phyloP scores from a whole-genome alignment of 2,888 invertebrate species.

The Cynaeus angustus region DNA sequence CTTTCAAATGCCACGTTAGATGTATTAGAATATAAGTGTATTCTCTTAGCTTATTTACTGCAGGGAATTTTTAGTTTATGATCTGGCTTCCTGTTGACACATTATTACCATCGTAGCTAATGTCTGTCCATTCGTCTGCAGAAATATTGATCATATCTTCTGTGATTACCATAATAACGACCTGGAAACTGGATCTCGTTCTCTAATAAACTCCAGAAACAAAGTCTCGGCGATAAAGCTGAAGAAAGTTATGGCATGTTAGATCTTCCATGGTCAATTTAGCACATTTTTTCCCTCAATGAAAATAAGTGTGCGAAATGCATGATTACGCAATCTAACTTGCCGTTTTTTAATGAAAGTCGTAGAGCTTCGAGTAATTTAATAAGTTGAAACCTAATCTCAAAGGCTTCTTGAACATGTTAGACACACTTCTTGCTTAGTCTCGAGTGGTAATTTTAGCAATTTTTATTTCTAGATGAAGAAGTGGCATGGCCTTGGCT shows the following conservation, averaged over 20 bases:
- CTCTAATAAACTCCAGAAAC: constrained; percentile 24
- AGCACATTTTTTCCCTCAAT: constrained; percentile 10
- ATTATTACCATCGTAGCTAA: not conserved
- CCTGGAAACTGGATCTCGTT: constrained; percentile 34
- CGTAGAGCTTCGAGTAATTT: constrained; percentile 46
- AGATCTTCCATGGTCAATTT: constrained; percentile 34
- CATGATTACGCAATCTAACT: constrained; percentile 25
- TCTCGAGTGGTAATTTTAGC: constrained; percentile 14
- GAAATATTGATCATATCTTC: constrained; percentile 41
- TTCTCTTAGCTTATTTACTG: no score
- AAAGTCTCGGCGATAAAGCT: constrained; percentile 26
- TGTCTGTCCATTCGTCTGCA: constrained; percentile 23
- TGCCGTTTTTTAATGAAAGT: constrained; percentile 33
- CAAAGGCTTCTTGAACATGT: constrained; percentile 41
- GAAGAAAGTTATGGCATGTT: constrained; percentile 20
- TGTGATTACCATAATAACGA: constrained; percentile 41
- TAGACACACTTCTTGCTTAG: constrained; percentile 43
- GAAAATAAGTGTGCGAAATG: constrained; percentile 23
- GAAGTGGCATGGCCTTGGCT: constrained; percentile 48
- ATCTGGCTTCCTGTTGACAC: constrained; percentile 11
- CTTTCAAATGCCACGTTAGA: constrained; percentile 22
- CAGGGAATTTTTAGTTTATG: no score
- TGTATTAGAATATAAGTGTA: constrained; percentile 9
- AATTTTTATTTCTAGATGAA: constrained; percentile 46
- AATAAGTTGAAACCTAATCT: constrained; percentile 45